Percentiles rank a stretch among this genome's conserved stretches.
Evolutionary conservation across 2,797 vertebrate genomes (phyloP).

Genomic region (Bradypodion ventrale): DNA sequence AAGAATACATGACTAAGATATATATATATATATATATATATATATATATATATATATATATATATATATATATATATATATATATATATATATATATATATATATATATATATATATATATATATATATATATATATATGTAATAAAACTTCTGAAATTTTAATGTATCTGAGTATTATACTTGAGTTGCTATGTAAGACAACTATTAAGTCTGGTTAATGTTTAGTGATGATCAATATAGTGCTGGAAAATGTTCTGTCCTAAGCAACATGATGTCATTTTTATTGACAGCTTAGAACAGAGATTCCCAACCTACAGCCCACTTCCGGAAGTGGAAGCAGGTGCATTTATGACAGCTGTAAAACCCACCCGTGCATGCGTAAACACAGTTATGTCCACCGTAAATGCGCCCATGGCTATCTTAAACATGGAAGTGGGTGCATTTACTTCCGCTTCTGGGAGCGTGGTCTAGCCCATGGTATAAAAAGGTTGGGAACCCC

Average conservation of each 20-base stretch:
- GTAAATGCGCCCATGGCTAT: no score
- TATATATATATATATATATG: slow-evolving; percentile 21
- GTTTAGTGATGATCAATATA: neutral
- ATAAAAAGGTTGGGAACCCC: no score
- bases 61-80: slow-evolving; percentile 14
- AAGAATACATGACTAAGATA: neutral
- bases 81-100: slow-evolving; percentile 29
- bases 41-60: slow-evolving; percentile 9
- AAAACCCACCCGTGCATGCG: no score
- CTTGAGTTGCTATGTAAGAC: neutral
- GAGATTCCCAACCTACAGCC: no score
- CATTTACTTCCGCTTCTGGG: no score
- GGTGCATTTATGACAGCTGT: no score
- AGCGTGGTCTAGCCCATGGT: no score
- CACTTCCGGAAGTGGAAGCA: no score
- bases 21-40: slow-evolving; percentile 19
- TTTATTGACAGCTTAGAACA: no score
- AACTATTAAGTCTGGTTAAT: neutral
- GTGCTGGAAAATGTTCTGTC: neutral
- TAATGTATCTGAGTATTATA: neutral
- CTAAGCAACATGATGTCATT: neutral
- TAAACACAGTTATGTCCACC: no score
- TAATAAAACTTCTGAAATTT: slow-evolving; percentile 17
- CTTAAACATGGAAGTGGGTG: no score
- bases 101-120: slow-evolving; percentile 32